Evolutionary conservation across 2,113 vertebrate genomes (phyloP).

Genomic region (Campylomormyrus numenius): DNA sequence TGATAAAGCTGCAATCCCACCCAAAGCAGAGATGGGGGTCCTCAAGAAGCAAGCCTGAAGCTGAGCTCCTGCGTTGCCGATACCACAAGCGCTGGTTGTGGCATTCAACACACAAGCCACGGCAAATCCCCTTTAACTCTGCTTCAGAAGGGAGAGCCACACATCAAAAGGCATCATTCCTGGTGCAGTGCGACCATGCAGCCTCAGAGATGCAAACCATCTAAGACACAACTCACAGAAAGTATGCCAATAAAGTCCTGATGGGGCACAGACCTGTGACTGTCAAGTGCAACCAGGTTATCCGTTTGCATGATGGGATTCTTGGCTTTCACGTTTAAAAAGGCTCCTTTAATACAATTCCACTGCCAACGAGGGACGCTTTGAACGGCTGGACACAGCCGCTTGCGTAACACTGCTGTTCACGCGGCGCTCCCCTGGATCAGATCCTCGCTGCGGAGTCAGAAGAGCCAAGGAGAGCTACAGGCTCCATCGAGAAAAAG

Average conservation of each 20-base stretch:
- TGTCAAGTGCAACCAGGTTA: neutral
- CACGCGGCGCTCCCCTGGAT: neutral
- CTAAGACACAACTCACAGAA: slow-evolving; percentile 21
- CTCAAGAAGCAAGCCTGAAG: neutral
- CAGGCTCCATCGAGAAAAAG: neutral
- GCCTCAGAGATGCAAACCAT: neutral
- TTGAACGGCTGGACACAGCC: neutral
- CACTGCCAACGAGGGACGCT: neutral
- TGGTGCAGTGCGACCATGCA: neutral
- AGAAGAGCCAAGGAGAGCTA: neutral
- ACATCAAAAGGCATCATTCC: neutral
- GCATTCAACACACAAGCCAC: neutral
- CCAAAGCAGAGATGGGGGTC: neutral
- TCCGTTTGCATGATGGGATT: neutral
- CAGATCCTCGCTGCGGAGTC: neutral
- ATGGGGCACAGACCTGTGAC: neutral
- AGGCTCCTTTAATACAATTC: neutral
- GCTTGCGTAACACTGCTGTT: neutral
- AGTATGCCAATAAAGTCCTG: slow-evolving; percentile 1
- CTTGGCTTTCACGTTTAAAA: neutral
- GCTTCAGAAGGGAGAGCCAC: neutral
- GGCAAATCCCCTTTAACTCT: neutral
- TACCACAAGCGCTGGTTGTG: neutral
- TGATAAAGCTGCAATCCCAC: neutral
- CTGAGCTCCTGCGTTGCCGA: neutral